A percentile compares a stretch with the other conserved stretches of the same genome.
Evolutionary conservation across 2,113 vertebrate species (phyloP).

Genomic region (Lates calcarifer): DNA sequence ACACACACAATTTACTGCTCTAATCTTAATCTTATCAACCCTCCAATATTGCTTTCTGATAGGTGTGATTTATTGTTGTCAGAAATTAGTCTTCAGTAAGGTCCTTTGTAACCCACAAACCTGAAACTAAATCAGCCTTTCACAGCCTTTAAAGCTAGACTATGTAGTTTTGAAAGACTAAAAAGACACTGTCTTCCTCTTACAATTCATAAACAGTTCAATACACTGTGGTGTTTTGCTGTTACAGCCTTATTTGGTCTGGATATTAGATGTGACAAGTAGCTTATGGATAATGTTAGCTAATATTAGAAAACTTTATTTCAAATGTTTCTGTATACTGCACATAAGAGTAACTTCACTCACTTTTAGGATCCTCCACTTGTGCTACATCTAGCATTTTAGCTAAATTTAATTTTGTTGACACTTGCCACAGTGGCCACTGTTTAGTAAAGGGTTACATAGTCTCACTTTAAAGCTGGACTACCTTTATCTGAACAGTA

Average conservation of each 20-base stretch:
- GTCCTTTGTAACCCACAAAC: conserved; percentile 45
- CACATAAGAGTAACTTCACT: neutral
- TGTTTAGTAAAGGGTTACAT: neutral
- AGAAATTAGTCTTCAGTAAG: conserved; percentile 49
- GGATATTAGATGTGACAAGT: neutral
- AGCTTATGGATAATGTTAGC: neutral
- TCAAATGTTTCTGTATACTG: neutral
- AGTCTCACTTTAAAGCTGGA: neutral
- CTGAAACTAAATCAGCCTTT: conserved; percentile 19
- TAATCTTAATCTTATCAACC: conserved; percentile 80
- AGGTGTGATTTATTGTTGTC: conserved; percentile 74
- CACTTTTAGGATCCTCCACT: neutral
- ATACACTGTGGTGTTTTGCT: neutral
- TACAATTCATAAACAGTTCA: neutral
- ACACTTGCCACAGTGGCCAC: neutral
- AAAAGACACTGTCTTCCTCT: neutral
- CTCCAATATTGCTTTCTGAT: conserved; percentile 65
- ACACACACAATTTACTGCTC: conserved; percentile 68
- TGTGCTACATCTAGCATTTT: neutral
- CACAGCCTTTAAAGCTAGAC: neutral
- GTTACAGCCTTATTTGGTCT: neutral
- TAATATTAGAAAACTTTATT: neutral
- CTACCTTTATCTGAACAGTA: conserved; percentile 1
- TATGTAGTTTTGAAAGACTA: neutral
- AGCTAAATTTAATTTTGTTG: neutral